These are phyloP conservation scores for Gymnothorax javanicus DNA, from an alignment of 2,797 vertebrate genomes.

Conservation along the genomic window DNA sequence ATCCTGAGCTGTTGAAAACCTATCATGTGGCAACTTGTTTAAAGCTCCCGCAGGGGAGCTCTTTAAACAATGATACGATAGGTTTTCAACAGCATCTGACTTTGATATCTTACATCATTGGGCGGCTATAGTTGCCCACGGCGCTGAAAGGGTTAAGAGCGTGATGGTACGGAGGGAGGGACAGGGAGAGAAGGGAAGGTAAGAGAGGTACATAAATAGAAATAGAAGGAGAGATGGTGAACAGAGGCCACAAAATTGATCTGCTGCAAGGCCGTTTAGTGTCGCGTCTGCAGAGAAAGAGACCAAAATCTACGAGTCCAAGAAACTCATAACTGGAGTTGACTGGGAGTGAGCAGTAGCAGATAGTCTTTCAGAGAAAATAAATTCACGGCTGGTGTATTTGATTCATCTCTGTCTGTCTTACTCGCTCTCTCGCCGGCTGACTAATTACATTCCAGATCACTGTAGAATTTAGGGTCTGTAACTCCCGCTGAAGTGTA, in stretches of 20 bases:
- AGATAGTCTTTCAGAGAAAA: background rate
- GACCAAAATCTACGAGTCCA: background rate
- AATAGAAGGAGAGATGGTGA: background rate
- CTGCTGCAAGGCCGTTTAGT: background rate
- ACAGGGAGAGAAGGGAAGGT: background rate
- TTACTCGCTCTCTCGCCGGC: background rate
- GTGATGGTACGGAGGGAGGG: background rate
- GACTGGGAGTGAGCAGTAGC: background rate
- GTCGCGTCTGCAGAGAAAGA: background rate
- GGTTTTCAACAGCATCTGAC: no score
- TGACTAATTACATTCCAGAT: background rate
- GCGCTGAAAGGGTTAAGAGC: no score
- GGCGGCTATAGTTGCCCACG: no score
- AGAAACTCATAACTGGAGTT: background rate
- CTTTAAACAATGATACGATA: no score
- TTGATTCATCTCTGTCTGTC: background rate
- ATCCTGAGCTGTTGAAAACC: no score
- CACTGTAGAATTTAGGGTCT: constrained; percentile 3
- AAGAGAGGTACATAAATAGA: background rate
- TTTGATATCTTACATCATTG: no score
- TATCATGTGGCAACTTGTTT: no score
- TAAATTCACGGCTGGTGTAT: background rate
- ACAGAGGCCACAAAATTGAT: background rate
- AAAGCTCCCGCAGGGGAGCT: no score
- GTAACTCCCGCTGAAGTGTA: background rate